A percentile compares a stretch with the other conserved stretches of the same genome.
These are phyloP conservation scores for Xestoiulus laeticollis DNA, from an alignment of 2,888 invertebrate genomes.

Conservation along the genomic window DNA sequence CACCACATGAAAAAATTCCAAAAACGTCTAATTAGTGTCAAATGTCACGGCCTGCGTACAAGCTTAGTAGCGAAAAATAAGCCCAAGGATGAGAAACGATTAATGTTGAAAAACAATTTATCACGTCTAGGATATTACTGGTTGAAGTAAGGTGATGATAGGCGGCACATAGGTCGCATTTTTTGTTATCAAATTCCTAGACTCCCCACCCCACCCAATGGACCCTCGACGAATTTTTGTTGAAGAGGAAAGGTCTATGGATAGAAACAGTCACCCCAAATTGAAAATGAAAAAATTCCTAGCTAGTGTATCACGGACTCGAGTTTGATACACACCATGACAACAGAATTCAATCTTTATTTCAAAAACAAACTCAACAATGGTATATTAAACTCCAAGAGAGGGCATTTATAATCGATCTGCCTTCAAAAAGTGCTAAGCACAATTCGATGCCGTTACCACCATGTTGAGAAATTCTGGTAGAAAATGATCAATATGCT, in stretches of 20 bases:
- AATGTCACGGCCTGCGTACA: neutral
- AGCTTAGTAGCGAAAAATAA: neutral
- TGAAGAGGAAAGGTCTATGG: neutral
- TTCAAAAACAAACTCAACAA: neutral
- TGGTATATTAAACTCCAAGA: neutral
- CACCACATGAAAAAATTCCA: neutral
- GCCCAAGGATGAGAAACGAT: neutral
- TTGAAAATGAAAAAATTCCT: constrained; percentile 29
- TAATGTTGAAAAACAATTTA: neutral
- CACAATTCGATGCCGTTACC: no score
- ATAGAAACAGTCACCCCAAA: neutral
- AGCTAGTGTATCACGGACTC: neutral
- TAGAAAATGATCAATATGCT: no score
- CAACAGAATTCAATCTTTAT: constrained; percentile 13
- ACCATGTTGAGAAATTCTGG: neutral
- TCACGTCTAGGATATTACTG: neutral
- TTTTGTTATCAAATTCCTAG: neutral
- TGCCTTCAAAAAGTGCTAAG: neutral
- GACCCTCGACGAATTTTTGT: neutral
- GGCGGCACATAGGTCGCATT: neutral
- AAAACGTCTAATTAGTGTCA: neutral
- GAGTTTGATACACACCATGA: neutral
- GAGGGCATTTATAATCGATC: neutral
- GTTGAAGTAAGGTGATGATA: constrained; percentile 9
- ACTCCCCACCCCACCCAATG: neutral